phyloP scores from a whole-genome alignment of 2,113 vertebrate genomes.

The Motacilla alba region DNA sequence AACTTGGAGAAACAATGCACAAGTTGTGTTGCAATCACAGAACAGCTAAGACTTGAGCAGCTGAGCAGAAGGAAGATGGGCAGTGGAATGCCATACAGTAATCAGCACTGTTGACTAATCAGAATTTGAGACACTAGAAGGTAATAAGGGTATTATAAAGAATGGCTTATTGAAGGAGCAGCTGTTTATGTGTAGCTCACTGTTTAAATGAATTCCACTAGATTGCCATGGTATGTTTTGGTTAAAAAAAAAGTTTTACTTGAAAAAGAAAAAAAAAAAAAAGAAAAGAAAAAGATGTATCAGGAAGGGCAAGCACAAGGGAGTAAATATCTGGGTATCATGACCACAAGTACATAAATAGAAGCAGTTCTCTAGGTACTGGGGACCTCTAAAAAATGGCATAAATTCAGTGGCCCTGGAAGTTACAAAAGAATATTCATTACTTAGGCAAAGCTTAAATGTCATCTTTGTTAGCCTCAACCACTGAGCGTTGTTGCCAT shows the following conservation, averaged over 20 bases:
- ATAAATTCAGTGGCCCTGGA: slow-evolving; percentile 38
- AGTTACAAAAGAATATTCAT: slow-evolving; percentile 66
- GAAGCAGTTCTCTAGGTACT: slow-evolving; percentile 30
- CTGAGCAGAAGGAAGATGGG: slow-evolving; percentile 94
- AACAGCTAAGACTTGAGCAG: slow-evolving; percentile 86
- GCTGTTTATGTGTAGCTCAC: slow-evolving; percentile 92
- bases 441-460: slow-evolving; percentile 58
- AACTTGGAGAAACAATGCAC: slow-evolving; percentile 89
- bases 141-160: slow-evolving; percentile 95
- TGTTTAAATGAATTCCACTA: slow-evolving; percentile 79
- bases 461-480: slow-evolving; percentile 53
- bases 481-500: slow-evolving; percentile 42
- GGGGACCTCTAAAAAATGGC: slow-evolving; percentile 27
- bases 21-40: slow-evolving; percentile 89
- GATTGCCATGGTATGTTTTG: slow-evolving; percentile 77
- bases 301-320: slow-evolving; percentile 38
- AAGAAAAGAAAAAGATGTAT: neutral
- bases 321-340: slow-evolving; percentile 51
- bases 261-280: slow-evolving; percentile 17
- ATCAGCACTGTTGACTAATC: slow-evolving; percentile 99
- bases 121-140: slow-evolving; percentile 98
- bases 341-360: neutral
- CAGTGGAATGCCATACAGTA: slow-evolving; percentile 91
- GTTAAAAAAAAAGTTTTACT: slow-evolving; percentile 63
- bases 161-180: slow-evolving; percentile 96